Conservation (phyloP, 2,797 vertebrate genomes). For the Salarias fasciatus region DNA sequence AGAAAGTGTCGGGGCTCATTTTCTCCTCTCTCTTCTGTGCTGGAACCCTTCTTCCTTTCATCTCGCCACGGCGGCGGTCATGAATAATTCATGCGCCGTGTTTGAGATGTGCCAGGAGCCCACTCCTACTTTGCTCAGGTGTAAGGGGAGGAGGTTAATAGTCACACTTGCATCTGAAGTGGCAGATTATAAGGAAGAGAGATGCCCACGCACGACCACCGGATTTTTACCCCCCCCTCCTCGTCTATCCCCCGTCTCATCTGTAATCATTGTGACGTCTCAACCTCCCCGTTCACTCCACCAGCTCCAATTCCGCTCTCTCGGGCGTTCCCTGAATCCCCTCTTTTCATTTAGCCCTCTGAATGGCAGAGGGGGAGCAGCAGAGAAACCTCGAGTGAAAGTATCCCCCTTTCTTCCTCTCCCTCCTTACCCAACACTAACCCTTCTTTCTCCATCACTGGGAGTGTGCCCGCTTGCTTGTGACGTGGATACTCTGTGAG, state of each 20-base stretch:
- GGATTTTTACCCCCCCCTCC: slow-evolving; percentile 7
- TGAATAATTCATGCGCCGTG: slow-evolving; percentile 77
- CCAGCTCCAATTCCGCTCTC: slow-evolving; percentile 60
- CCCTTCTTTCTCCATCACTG: neutral
- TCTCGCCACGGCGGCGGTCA: slow-evolving; percentile 47
- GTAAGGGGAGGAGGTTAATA: slow-evolving; percentile 65
- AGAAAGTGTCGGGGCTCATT: slow-evolving; percentile 56
- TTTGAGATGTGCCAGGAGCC: slow-evolving; percentile 65
- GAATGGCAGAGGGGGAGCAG: slow-evolving; percentile 58
- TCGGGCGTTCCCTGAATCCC: slow-evolving; percentile 64
- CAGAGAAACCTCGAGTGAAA: slow-evolving; percentile 58
- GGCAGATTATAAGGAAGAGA: slow-evolving; percentile 72
- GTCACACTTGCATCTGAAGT: slow-evolving; percentile 66
- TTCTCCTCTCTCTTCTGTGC: slow-evolving; percentile 46
- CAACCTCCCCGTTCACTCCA: slow-evolving; percentile 18
- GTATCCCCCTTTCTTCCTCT: slow-evolving; percentile 23
- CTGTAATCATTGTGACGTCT: slow-evolving; percentile 71
- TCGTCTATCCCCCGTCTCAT: slow-evolving; percentile 58
- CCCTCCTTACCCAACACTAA: slow-evolving; percentile 8
- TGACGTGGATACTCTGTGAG: slow-evolving; percentile 36
- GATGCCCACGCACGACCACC: slow-evolving; percentile 52
- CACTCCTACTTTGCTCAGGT: slow-evolving; percentile 71
- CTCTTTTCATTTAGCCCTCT: slow-evolving; percentile 71
- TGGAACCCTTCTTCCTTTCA: slow-evolving; percentile 68
- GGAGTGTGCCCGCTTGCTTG: slow-evolving; percentile 10